A percentile compares a stretch with the other conserved stretches of the same genome.
Conservation (phyloP, 2,888 invertebrate genomes). For the Heliconius erato region DNA sequence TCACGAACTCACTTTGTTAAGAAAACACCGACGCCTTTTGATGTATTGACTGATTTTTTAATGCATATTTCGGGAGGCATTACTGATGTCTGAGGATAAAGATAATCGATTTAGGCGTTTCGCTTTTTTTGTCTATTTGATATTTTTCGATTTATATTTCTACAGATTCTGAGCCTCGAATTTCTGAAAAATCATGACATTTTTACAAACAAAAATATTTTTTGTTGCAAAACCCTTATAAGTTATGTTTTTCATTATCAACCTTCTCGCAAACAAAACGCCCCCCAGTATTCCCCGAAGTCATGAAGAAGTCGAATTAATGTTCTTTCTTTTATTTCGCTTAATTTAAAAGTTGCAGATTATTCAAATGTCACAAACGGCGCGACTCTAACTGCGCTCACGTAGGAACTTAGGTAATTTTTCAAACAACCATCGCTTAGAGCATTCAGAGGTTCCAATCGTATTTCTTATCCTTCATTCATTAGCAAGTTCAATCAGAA, state of each 20-base stretch:
- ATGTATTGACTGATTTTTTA: conserved; percentile 78
- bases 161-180: background rate
- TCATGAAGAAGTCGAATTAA: conserved; percentile 34
- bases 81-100: conserved; percentile 72
- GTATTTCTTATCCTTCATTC: conserved; percentile 84
- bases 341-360: conserved; percentile 43
- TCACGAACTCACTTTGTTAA: conserved; percentile 84
- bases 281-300: conserved; percentile 13
- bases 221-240: background rate
- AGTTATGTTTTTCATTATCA: conserved; percentile 16
- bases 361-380: conserved; percentile 38
- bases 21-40: conserved; percentile 82
- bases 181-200: background rate
- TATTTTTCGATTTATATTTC: too few species aligned
- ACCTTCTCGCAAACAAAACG: conserved; percentile 25
- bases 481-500: conserved; percentile 86
- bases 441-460: conserved; percentile 72
- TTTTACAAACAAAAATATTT: background rate
- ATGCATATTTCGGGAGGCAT: conserved; percentile 82
- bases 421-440: conserved; percentile 63
- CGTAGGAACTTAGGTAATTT: conserved; percentile 73
- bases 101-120: conserved; percentile 67
- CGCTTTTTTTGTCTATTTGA: conserved; percentile 55
- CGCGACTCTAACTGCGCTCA: conserved; percentile 35
- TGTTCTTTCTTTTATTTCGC: conserved; percentile 36